Evolutionary conservation across 2,797 vertebrate species (phyloP), one percentile per base, ranked within the genome.

Genomic region (Enteromius radiatus): DNA sequence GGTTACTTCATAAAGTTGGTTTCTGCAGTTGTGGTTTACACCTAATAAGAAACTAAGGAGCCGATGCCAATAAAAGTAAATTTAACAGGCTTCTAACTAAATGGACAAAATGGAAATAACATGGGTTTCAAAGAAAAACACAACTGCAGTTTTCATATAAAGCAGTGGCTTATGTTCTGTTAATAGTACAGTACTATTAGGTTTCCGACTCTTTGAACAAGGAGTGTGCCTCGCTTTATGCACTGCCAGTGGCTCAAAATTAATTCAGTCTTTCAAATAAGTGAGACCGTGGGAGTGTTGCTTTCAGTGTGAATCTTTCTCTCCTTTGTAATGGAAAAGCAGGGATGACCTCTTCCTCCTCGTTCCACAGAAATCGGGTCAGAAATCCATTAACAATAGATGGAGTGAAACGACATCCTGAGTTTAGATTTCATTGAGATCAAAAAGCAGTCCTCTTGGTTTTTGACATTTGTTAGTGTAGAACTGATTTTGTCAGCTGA

Each of bases 381-480:
- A 85, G 33, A 84, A 82, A 73, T 63, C 83, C 84, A 88, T 92
- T 92, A 91, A 92, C 88, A 87, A 90, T 90, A 63, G 84, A 89
- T 91, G 90, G 87, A 86, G 84, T 88, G 31, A 85, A 85, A 83
- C 78, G 86, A 82, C 85, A 89, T 84, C 84, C 63, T n/a, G 14
- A 38, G 75, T 82, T 78, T 81, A 67, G 61, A 78, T 85, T 78
- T 54, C 61, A 69, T 67, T 84, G 31, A 80, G 36, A 81, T 82
- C 67, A 26, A 67, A 56, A 68, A 61, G 49, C 5, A 7, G 23
- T 54, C 8, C 10, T 49, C 33, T 54, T 76, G 17, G 23, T 67
- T 67, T 33, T 67, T 28, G 17, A 31, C 41, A 41, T 75, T 63
- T 75, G 43, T 19, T 4, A 54, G 23, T n/a, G 23, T 28, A 47